Conservation (phyloP, 2,888 invertebrate genomes). For the Folsomia manolachei region DNA sequence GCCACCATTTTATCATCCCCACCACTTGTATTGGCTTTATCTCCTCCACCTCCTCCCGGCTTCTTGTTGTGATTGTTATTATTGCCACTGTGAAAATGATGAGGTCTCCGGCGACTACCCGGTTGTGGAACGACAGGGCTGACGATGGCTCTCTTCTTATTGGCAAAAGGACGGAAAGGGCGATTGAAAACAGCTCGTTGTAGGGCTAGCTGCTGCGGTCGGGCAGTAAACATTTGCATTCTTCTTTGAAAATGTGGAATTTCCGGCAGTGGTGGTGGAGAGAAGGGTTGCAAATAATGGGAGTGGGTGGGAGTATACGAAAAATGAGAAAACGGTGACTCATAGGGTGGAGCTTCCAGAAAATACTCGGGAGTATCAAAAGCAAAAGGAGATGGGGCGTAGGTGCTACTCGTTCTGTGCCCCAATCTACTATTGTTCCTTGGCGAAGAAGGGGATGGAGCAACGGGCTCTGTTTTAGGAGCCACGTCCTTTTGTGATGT, state of each 20-base stretch:
- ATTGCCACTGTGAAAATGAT: constrained; percentile 33
- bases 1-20: constrained; percentile 54
- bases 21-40: constrained; percentile 52
- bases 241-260: constrained; percentile 37
- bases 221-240: constrained; percentile 30
- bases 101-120: constrained; percentile 56
- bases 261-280: constrained; percentile 46
- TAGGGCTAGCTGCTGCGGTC: constrained; percentile 29
- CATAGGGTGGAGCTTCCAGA: constrained; percentile 41
- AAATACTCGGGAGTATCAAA: constrained; percentile 36
- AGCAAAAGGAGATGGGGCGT: constrained; percentile 40
- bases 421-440: too few relatives aligned
- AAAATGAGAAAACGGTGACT: constrained; percentile 45
- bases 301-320: constrained; percentile 32
- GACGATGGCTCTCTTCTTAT: constrained; percentile 72
- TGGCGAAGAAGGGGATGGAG: too few relatives aligned
- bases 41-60: constrained; percentile 19
- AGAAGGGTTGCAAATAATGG: constrained; percentile 47
- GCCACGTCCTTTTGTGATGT: too few relatives aligned
- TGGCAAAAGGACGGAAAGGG: constrained; percentile 19
- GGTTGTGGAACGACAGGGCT: constrained; percentile 89
- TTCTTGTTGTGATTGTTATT: constrained; percentile 32
- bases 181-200: constrained; percentile 38
- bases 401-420: constrained; percentile 28
- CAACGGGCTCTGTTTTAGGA: too few relatives aligned